Evolutionary conservation across 2,797 vertebrate species (phyloP), one percentile per base, ranked within the genome.

Genomic region (Sylvilagus floridanus): DNA sequence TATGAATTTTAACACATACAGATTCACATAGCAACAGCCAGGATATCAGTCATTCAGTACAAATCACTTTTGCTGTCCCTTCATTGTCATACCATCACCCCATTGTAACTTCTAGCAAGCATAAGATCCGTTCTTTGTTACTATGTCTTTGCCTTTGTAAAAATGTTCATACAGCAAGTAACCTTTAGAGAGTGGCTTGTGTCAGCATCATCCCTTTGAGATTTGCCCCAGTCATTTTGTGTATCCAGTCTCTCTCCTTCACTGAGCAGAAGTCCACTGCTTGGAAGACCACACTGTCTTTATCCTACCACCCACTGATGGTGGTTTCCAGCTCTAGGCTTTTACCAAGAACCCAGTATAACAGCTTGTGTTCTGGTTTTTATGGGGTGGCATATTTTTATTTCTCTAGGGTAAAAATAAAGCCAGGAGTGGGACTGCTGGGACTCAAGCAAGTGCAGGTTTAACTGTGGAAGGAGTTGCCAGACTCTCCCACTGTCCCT

Each of bases 211-310:
- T 8, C 3, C 24, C 71, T 76, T 11, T 30, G 78, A 76, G 19
- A 21, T 28, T 47, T 79, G 16, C 8, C 17, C 16, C 4, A 10
- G 4, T 17, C n/a, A 7, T 14, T 84, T 12, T 0, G 0, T 28
- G 78, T 13, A 35, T 35, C 32, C 3, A 13, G 50, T 26, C 8
- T 1, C 28, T 68, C 13, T 52, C 19, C 65, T 52, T 14, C 19
- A 52, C 8, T n/a, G 16, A 1, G 68, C 11, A 11, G 5, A 30
- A 13, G 21, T 69, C n/a, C 37, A 50, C 3, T 7, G 8, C 30
- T 35, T 22, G 12, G 9, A 50, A 4, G 68, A 11, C 60, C 57
- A 37, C 3, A 4, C 32, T n/a, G 63, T 50, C 35, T 52, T 60
- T 3, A 68, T 50, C 5, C 5, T 19, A 28, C 63, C 17, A 21